Evolutionary conservation across 2,888 invertebrate genomes (phyloP).

Genomic region (Agrypnus murinus): DNA sequence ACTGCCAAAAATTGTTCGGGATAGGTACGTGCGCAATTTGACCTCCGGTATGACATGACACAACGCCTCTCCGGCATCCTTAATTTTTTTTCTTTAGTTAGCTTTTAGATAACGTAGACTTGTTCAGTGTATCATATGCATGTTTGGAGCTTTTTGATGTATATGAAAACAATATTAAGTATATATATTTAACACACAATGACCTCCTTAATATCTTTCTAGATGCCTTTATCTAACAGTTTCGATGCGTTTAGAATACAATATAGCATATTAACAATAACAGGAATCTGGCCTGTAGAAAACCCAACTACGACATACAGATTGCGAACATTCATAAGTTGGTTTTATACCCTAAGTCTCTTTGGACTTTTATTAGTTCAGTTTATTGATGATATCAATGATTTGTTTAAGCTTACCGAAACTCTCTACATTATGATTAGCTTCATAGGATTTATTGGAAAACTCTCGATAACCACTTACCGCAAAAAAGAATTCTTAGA

Average conservation of each 20-base stretch:
- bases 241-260: constrained; percentile 31
- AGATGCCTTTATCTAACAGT: constrained; percentile 27
- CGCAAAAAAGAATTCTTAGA: constrained; percentile 28
- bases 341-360: constrained; percentile 9
- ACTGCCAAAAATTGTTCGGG: no score
- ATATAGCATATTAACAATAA: constrained; percentile 10
- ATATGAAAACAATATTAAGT: no score
- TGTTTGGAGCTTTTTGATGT: no score
- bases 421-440: constrained; percentile 44
- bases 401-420: constrained; percentile 46
- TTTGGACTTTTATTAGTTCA: constrained; percentile 36
- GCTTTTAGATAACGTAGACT: no score
- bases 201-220: no score
- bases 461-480: constrained; percentile 30
- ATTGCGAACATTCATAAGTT: constrained; percentile 1
- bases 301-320: constrained; percentile 11
- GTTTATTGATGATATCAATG: constrained; percentile 23
- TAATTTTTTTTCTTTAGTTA: no score
- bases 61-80: no score
- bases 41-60: no score
- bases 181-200: background rate
- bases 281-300: constrained; percentile 41
- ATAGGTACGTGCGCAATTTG: no score
- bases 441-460: constrained; percentile 34
- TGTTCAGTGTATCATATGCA: no score